Percentiles rank a stretch among this genome's conserved stretches.
phyloP scores from a whole-genome alignment of 2,888 invertebrate species.

The Myopa testacea region DNA sequence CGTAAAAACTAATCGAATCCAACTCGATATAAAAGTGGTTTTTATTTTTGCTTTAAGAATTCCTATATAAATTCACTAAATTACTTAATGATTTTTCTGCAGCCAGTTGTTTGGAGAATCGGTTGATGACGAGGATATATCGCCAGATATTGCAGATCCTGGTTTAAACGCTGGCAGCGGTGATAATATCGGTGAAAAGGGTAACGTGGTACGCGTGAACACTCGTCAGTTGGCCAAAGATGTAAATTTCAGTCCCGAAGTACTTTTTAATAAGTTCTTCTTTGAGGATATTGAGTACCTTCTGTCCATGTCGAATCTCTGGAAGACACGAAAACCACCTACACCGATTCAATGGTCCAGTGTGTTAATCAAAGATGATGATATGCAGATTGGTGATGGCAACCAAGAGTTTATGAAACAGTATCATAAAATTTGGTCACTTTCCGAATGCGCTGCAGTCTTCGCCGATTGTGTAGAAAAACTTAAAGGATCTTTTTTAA shows the following conservation, averaged over 20 bases:
- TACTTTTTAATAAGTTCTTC: constrained; percentile 93
- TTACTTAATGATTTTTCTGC: constrained; percentile 51
- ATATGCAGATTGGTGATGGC: constrained; percentile 21
- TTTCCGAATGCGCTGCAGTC: constrained; percentile 79
- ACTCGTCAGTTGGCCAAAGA: constrained; percentile 92
- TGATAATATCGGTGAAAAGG: constrained; percentile 74
- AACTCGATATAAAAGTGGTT: no score
- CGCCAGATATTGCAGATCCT: constrained; percentile 96
- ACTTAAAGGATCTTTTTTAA: constrained; percentile 73
- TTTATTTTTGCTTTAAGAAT: no score
- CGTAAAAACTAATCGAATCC: constrained; percentile 58
- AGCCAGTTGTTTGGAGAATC: constrained; percentile 97
- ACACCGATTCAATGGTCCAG: constrained; percentile 80
- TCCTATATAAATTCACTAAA: background rate
- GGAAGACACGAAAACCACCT: constrained; percentile 91
- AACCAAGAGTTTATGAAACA: constrained; percentile 68
- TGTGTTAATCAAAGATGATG: constrained; percentile 70
- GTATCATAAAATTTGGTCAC: constrained; percentile 84
- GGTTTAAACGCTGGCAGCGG: constrained; percentile 78
- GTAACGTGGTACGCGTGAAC: constrained; percentile 75
- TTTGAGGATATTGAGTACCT: constrained; percentile 94
- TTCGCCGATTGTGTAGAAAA: constrained; percentile 77
- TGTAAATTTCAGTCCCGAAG: constrained; percentile 83
- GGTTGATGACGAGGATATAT: constrained; percentile 97
- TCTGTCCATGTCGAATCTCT: constrained; percentile 92